These are phyloP conservation scores for Notothenia rossii DNA, from an alignment of 2,113 vertebrate genomes.

Conservation along the genomic window DNA sequence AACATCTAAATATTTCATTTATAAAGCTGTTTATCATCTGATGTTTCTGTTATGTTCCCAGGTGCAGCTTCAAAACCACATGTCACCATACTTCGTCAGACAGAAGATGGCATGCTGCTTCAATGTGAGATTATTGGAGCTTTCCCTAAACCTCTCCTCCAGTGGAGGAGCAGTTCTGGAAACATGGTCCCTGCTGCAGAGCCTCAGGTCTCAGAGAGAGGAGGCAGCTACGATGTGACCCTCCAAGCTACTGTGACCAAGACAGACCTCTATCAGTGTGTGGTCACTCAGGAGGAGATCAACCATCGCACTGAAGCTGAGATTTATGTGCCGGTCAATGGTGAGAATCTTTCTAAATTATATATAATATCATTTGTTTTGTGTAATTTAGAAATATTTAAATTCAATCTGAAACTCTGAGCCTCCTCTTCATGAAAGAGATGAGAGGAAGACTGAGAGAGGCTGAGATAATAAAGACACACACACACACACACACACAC, in stretches of 20 bases:
- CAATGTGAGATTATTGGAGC: neutral
- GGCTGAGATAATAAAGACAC: no score
- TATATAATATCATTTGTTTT: no score
- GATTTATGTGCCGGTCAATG: no score
- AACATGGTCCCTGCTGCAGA: neutral
- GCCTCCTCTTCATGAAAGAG: no score
- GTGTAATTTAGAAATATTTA: no score
- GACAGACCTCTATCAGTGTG: neutral
- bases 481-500: no score
- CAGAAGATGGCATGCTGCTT: fast-evolving
- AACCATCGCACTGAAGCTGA: no score
- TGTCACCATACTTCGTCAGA: fast-evolving
- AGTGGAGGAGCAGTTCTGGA: constrained; percentile 13
- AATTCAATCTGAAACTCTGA: neutral
- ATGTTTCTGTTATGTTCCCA: neutral
- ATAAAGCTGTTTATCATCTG: no score
- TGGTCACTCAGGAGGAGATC: neutral
- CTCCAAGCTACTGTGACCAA: neutral
- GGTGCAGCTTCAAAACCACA: neutral
- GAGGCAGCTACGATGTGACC: neutral
- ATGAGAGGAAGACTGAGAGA: no score
- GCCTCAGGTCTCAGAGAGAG: neutral
- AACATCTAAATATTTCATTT: no score
- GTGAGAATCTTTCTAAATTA: no score
- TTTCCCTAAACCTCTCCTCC: neutral